Conservation (phyloP, 2,888 invertebrate species). For the Sylvicola cinctus region DNA sequence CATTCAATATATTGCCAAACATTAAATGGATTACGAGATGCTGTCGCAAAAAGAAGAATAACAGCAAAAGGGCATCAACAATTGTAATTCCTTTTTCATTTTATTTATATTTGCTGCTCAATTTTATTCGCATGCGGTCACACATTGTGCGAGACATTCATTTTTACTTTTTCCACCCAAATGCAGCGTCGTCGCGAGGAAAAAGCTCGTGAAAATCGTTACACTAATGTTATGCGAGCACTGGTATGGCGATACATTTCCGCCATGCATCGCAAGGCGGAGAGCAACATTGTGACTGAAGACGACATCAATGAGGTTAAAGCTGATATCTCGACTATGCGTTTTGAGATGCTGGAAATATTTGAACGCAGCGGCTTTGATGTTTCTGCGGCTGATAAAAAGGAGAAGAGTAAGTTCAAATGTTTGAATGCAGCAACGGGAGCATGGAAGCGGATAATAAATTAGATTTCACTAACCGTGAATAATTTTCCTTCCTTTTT, state of each 20-base stretch:
- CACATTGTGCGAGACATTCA: neutral
- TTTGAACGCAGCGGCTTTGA: constrained; percentile 76
- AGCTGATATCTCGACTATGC: constrained; percentile 77
- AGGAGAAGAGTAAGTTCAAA: constrained; percentile 42
- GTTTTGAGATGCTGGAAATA: constrained; percentile 80
- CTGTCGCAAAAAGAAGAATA: constrained; percentile 33
- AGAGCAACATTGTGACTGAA: constrained; percentile 74
- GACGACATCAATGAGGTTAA: constrained; percentile 90
- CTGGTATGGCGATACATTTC: constrained; percentile 85
- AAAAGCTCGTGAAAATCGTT: constrained; percentile 44
- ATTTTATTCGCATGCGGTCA: neutral
- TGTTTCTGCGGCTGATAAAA: constrained; percentile 47
- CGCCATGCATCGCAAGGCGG: constrained; percentile 62
- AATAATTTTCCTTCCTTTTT: neutral
- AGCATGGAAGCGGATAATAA: neutral
- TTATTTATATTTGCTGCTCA: neutral
- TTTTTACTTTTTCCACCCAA: neutral
- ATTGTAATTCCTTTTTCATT: constrained; percentile 12
- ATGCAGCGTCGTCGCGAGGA: constrained; percentile 34
- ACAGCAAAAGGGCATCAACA: constrained; percentile 20
- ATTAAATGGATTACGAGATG: constrained; percentile 56
- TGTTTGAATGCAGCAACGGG: neutral
- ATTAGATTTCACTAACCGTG: neutral
- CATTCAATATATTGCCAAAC: constrained; percentile 82
- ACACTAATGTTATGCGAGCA: constrained; percentile 69